Conservation (phyloP, 2,888 invertebrate genomes). For the Arrhopalites spinosus region DNA sequence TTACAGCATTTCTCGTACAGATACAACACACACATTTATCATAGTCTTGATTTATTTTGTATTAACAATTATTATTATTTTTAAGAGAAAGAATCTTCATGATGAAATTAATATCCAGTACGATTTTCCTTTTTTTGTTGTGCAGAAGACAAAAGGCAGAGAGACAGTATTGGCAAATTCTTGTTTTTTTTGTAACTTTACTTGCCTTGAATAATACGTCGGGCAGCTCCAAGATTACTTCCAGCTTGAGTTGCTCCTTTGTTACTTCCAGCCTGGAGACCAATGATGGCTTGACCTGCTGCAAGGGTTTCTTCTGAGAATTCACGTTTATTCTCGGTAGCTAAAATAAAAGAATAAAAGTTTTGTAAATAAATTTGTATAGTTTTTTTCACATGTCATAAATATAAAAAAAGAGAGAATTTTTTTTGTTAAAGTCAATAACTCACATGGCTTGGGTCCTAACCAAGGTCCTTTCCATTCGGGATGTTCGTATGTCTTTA, state of each 20-base stretch:
- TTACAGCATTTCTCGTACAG: no score
- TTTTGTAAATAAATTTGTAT: no score
- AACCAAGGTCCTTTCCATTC: conserved; percentile 86
- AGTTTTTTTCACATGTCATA: no score
- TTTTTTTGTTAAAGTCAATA: no score
- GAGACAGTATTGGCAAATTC: not conserved
- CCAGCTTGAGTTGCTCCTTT: conserved; percentile 88
- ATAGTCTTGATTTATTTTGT: not conserved
- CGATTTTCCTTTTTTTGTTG: not conserved
- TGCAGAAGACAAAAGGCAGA: not conserved
- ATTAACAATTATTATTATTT: no score
- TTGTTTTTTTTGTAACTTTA: not conserved
- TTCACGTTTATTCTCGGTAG: conserved; percentile 91
- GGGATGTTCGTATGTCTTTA: conserved; percentile 79
- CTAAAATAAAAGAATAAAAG: no score
- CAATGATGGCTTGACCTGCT: conserved; percentile 86
- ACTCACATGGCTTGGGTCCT: conserved; percentile 80
- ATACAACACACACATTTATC: not conserved
- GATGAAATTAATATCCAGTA: not conserved
- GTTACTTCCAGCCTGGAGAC: conserved; percentile 94
- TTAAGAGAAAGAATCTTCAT: no score
- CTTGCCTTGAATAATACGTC: not conserved
- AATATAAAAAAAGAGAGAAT: no score
- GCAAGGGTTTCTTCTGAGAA: conserved; percentile 89
- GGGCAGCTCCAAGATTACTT: not conserved